Conservation (phyloP, 2,797 vertebrate genomes). For the Sparus aurata region DNA sequence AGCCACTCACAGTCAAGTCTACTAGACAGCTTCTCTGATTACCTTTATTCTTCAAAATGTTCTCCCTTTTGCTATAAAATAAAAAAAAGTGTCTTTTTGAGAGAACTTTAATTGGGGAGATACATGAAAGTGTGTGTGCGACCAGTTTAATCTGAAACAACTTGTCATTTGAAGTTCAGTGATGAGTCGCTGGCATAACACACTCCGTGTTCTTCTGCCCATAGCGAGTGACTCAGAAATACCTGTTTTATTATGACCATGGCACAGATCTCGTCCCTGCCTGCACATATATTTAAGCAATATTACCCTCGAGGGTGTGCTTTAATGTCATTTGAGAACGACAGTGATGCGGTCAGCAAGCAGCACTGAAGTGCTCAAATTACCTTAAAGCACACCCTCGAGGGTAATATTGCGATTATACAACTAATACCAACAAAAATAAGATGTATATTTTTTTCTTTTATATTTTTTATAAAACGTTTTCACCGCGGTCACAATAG, state of each 20-base stretch:
- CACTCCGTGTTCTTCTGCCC: not conserved
- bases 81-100: not conserved
- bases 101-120: slow-evolving; percentile 1
- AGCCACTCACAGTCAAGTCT: not conserved
- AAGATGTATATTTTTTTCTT: no score
- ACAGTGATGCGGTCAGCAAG: no score
- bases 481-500: no score
- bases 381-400: no score
- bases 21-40: slow-evolving; percentile 6
- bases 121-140: not conserved
- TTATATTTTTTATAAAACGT: no score
- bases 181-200: not conserved
- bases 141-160: not conserved
- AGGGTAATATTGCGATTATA: no score
- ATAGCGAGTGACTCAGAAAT: not conserved
- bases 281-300: not conserved
- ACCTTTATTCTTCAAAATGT: not conserved
- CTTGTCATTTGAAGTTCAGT: not conserved
- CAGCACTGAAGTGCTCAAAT: no score
- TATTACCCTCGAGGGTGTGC: no score
- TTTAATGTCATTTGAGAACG: no score
- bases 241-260: not conserved
- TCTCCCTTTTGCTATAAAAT: not conserved
- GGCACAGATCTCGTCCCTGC: not conserved
- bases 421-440: no score